Conservation (phyloP, 2,797 vertebrate species). For the Martes flavigula region DNA sequence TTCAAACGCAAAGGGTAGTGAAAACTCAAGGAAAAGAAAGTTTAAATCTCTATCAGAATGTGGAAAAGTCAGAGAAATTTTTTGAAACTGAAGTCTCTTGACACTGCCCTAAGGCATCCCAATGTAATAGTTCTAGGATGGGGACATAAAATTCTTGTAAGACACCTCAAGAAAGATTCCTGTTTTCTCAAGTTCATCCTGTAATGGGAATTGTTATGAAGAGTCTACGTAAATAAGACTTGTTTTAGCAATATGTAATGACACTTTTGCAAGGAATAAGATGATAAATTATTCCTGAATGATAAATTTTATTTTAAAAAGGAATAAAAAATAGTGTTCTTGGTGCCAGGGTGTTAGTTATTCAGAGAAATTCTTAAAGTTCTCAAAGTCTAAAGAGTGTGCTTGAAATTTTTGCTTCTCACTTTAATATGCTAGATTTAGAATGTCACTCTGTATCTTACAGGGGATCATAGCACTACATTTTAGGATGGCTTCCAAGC, state of each 20-base stretch:
- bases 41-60: not conserved
- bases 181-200: not conserved
- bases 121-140: not conserved
- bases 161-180: not conserved
- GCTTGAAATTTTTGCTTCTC: not conserved
- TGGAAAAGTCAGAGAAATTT: not conserved
- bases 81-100: not conserved
- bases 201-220: not conserved
- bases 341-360: not conserved
- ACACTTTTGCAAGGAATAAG: not conserved
- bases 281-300: not conserved
- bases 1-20: not conserved
- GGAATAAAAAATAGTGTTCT: not conserved
- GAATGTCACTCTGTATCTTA: not conserved
- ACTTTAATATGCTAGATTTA: not conserved
- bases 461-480: not conserved
- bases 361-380: not conserved
- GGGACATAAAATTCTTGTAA: not conserved
- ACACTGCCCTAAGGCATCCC: not conserved
- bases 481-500: slow-evolving; percentile 34
- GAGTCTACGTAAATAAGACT: not conserved
- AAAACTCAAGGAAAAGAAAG: not conserved
- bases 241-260: not conserved
- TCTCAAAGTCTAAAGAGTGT: not conserved
- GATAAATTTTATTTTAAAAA: not conserved